Conservation (phyloP, 1,140 invertebrate species). For the Brachystomella parvula region DNA sequence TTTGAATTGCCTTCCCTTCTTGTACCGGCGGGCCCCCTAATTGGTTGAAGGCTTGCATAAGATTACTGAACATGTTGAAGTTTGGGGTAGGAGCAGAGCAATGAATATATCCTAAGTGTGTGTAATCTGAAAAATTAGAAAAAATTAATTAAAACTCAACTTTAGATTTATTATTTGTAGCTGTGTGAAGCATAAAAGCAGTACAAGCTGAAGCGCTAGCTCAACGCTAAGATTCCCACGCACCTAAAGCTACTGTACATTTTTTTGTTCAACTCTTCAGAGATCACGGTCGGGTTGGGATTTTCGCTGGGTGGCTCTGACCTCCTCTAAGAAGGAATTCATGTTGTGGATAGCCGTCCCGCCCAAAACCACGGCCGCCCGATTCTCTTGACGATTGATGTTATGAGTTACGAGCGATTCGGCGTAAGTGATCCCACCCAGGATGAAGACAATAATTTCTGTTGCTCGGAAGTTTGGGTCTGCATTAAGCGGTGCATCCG, state of each 20-base stretch:
- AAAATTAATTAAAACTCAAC: too few relatives aligned
- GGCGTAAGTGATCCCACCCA: constrained; percentile 95
- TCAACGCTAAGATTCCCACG: too few relatives aligned
- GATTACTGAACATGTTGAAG: constrained; percentile 11
- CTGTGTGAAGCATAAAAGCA: too few relatives aligned
- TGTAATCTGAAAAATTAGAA: neutral
- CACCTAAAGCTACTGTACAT: too few relatives aligned
- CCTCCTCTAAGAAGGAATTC: constrained; percentile 65
- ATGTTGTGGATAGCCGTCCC: constrained; percentile 89
- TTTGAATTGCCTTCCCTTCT: neutral
- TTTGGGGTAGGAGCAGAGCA: constrained; percentile 3
- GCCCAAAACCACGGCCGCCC: constrained; percentile 68
- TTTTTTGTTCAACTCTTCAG: too few relatives aligned
- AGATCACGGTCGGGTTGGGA: neutral
- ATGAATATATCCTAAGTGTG: neutral
- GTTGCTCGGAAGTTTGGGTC: constrained; percentile 54
- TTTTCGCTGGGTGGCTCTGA: constrained; percentile 42
- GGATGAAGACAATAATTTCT: constrained; percentile 88
- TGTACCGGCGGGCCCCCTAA: constrained; percentile 7
- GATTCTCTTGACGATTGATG: constrained; percentile 61
- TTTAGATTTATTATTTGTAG: too few relatives aligned
- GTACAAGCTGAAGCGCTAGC: too few relatives aligned
- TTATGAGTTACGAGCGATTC: constrained; percentile 81
- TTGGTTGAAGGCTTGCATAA: neutral
- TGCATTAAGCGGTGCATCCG: constrained; percentile 17